Conservation (phyloP, 2,888 invertebrate species). For the Andrena hattorfiana region DNA sequence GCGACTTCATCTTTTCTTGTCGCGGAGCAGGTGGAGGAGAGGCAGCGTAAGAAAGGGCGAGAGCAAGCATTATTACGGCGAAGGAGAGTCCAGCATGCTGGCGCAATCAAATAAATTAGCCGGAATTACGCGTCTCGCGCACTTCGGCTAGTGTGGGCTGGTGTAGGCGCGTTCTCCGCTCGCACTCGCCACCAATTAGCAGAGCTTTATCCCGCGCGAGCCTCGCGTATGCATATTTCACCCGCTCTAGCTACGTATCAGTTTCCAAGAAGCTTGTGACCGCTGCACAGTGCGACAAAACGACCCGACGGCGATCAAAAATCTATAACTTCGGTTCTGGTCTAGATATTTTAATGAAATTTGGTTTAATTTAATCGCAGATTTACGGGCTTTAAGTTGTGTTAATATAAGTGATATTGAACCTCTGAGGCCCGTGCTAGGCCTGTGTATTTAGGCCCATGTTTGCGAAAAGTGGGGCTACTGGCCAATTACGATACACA, state of each 20-base stretch:
- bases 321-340: too few relatives aligned
- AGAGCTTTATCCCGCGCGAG: constrained; percentile 71
- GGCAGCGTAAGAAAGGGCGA: constrained; percentile 26
- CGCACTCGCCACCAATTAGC: constrained; percentile 76
- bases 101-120: constrained; percentile 81
- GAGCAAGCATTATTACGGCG: constrained; percentile 69
- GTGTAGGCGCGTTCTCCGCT: constrained; percentile 55
- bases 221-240: constrained; percentile 52
- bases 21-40: neutral
- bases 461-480: too few relatives aligned
- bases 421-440: too few relatives aligned
- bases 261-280: too few relatives aligned
- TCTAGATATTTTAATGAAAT: too few relatives aligned
- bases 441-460: too few relatives aligned
- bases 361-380: too few relatives aligned
- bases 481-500: too few relatives aligned
- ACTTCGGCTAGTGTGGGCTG: constrained; percentile 31
- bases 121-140: constrained; percentile 75
- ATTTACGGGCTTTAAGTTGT: too few relatives aligned
- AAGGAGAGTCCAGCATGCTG: constrained; percentile 67
- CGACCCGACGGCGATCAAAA: too few relatives aligned
- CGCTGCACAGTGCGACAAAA: neutral
- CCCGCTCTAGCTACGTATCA: constrained; percentile 40
- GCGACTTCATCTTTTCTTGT: neutral
- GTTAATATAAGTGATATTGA: too few relatives aligned